These are phyloP conservation scores for Eueremaeus valkanovi DNA, from an alignment of 2,888 invertebrate genomes.

Conservation along the genomic window DNA sequence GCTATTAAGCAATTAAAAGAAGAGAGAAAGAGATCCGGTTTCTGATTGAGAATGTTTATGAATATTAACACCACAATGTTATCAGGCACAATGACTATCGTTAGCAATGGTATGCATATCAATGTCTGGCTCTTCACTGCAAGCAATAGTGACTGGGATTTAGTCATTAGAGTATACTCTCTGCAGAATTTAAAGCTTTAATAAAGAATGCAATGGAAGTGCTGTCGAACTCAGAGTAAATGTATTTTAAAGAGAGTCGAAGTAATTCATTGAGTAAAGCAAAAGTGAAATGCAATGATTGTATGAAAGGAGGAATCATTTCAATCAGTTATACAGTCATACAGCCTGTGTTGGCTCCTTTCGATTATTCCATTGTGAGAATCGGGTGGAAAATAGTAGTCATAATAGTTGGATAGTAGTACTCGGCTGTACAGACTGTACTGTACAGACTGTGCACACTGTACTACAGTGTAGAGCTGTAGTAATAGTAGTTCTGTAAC, in stretches of 20 bases:
- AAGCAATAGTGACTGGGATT: neutral
- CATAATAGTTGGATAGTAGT: neutral
- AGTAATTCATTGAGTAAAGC: neutral
- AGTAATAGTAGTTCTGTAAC: neutral
- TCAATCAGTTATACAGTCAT: neutral
- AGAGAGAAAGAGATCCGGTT: slow-evolving; percentile 21
- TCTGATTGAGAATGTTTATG: slow-evolving; percentile 20
- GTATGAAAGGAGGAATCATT: neutral
- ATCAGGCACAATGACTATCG: neutral
- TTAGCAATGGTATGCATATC: neutral
- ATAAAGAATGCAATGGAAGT: neutral
- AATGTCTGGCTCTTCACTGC: neutral
- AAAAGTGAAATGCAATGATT: slow-evolving; percentile 5
- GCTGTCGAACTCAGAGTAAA: neutral
- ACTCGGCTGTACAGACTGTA: neutral
- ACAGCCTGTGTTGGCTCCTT: neutral
- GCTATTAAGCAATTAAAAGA: slow-evolving; percentile 30
- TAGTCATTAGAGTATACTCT: slow-evolving; percentile 12
- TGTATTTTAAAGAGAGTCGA: neutral
- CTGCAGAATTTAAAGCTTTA: too few relatives aligned
- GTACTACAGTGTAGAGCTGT: neutral
- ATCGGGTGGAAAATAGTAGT: slow-evolving; percentile 5
- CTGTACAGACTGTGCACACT: neutral
- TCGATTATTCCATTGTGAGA: slow-evolving; percentile 12
- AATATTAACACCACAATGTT: slow-evolving; percentile 14